A percentile compares a stretch with the other conserved stretches of the same genome.
phyloP scores from a whole-genome alignment of 2,888 invertebrate genomes.

The Peribatodes rhomboidaria region DNA sequence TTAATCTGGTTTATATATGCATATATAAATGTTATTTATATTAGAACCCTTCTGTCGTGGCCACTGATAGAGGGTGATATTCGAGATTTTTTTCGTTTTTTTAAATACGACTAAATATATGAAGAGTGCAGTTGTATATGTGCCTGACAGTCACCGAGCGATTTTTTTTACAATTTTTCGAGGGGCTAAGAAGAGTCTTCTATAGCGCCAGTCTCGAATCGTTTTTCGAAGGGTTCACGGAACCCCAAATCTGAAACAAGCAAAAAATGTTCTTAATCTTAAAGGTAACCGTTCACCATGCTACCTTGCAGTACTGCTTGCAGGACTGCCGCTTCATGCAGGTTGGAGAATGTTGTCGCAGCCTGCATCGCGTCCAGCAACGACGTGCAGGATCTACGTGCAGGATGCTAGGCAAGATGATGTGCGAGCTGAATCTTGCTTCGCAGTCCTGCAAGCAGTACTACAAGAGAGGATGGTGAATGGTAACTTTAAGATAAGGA shows the following conservation, averaged over 20 bases:
- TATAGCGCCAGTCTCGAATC: conserved; percentile 77
- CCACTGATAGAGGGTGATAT: conserved; percentile 80
- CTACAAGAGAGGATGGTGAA: too few relatives aligned
- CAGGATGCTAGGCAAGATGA: too few relatives aligned
- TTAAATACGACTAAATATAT: conserved; percentile 75
- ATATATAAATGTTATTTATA: conserved; percentile 75
- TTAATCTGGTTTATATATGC: conserved; percentile 81
- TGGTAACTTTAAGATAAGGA: too few relatives aligned
- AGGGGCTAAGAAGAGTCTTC: conserved; percentile 66
- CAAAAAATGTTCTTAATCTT: too few relatives aligned
- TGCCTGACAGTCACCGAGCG: conserved; percentile 82
- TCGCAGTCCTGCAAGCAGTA: too few relatives aligned
- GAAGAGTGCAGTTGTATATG: conserved; percentile 78
- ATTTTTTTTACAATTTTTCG: conserved; percentile 70
- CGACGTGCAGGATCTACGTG: too few relatives aligned
- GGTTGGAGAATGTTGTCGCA: too few relatives aligned
- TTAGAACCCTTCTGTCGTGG: conserved; percentile 76
- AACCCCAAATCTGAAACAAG: conserved; percentile 81
- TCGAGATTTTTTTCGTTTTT: conserved; percentile 71
- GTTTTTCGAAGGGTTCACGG: conserved; percentile 75
- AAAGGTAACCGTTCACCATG: too few relatives aligned
- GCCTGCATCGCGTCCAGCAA: too few relatives aligned
- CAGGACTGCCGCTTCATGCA: too few relatives aligned
- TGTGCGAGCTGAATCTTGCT: too few relatives aligned
- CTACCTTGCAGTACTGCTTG: too few relatives aligned